Percentiles rank a stretch among this genome's conserved stretches.
Evolutionary conservation across 2,888 invertebrate genomes (phyloP).

Genomic region (Stratiomys singularior): DNA sequence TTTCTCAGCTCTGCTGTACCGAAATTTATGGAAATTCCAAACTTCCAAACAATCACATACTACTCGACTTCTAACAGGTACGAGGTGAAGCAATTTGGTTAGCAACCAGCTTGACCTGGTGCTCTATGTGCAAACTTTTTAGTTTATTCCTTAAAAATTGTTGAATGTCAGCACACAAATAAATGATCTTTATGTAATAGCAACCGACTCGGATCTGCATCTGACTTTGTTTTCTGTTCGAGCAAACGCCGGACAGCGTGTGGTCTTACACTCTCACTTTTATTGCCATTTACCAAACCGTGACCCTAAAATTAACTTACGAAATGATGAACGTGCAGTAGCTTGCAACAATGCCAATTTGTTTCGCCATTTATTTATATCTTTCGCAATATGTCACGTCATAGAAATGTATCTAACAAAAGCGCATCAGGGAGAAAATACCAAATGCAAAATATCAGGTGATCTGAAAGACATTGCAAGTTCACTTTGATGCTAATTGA

Average conservation of each 20-base stretch:
- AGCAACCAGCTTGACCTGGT: not conserved
- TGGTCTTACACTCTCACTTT: conserved; percentile 14
- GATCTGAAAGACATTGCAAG: not conserved
- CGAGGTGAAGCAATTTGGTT: no score
- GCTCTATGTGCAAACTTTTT: not conserved
- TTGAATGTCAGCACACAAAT: not conserved
- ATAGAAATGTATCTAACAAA: no score
- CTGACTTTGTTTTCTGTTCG: not conserved
- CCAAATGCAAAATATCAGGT: no score
- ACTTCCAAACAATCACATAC: no score
- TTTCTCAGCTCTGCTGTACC: no score
- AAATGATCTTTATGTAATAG: not conserved
- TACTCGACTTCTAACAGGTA: no score
- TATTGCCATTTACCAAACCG: not conserved
- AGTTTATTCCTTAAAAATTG: not conserved
- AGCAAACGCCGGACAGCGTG: not conserved
- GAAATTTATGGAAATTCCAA: no score
- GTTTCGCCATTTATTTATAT: no score
- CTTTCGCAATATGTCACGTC: no score
- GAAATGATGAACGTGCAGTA: not conserved
- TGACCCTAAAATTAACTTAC: not conserved
- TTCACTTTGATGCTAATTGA: not conserved
- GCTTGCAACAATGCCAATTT: not conserved
- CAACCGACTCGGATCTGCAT: not conserved
- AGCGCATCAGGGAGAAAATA: no score